Base-by-base conservation (phyloP, 1,140 invertebrate species). In the Solenopsis invicta region DNA sequence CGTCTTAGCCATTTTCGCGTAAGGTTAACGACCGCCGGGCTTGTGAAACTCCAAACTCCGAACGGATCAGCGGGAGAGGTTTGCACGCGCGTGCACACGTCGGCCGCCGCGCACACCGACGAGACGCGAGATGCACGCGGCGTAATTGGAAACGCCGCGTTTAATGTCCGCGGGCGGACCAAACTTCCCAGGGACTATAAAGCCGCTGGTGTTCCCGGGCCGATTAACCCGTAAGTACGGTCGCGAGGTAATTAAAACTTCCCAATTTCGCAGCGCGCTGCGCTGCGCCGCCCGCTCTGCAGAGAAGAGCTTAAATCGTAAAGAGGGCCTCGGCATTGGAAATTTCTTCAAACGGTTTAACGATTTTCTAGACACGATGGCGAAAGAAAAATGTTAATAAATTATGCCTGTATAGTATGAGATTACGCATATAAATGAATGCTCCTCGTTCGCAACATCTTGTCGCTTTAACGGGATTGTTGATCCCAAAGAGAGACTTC, bases 1-100 rank as follows among this genome's bases (percentile, higher is more conserved):
- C 80, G 87, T 87, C 86, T 92, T 91, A 92, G 91, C 87, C 91
- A 89, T 89, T 92, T 92, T 92, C 91, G 87, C 90, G 77, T 89
- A 91, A 91, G 89, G 90, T 88, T 91, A 89, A 92, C 67, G 91
- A 92, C 89, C 91, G 81, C 2, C 8, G n/a, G 12, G 54, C 76
- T 90, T 85, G 69, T 88, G 88, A 29, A 29, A 29, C 29, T 29
- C 41, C 2, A 90, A 89, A 90, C 86, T 64, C 66, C 18, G 78
- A n/a, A 29, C 52, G 52, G 66, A 59, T 72, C 64, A 8, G 50
- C 56, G 87, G 34, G n/a, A 45, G 37, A 74, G 54, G 56, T 54
- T 50, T 56, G 56, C 59, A 10, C 66, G 66, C 64, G 50, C 59
- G 76, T 89, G 50, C 12, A 77, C 52, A 59, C 54, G 34, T 59